A percentile compares a stretch with the other conserved stretches of the same genome.
phyloP scores from a whole-genome alignment of 2,113 vertebrate species.

The Emydura subglobosa region DNA sequence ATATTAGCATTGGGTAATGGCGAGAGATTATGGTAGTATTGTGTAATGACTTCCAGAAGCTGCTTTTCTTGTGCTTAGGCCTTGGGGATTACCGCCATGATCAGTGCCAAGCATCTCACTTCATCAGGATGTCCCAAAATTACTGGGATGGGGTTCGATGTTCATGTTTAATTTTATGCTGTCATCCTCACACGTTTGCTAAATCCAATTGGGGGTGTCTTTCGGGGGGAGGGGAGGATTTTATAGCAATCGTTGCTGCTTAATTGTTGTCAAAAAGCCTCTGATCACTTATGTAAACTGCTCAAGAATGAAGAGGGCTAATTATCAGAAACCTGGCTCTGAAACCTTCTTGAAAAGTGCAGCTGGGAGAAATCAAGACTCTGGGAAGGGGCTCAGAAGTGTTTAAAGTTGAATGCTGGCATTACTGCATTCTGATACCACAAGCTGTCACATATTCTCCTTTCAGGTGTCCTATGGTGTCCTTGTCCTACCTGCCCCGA shows the following conservation, averaged over 20 bases:
- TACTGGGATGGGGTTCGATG: background rate
- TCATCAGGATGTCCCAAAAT: background rate
- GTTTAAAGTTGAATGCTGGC: rapidly evolving
- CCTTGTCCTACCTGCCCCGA: slow-evolving; percentile 90
- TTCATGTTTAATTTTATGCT: background rate
- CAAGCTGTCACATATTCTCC: background rate
- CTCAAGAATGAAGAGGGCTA: background rate
- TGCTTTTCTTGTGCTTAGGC: background rate
- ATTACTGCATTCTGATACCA: background rate
- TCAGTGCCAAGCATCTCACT: background rate
- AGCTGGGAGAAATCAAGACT: background rate
- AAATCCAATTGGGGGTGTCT: background rate
- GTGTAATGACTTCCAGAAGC: background rate
- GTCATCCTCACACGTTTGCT: background rate
- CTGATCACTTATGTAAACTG: background rate
- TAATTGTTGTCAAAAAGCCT: background rate
- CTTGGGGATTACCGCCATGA: background rate
- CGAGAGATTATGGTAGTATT: background rate
- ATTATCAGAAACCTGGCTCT: background rate
- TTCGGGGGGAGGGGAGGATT: background rate
- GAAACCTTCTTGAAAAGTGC: background rate
- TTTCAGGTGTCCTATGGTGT: slow-evolving; percentile 91
- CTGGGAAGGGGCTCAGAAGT: background rate
- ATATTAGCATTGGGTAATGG: background rate
- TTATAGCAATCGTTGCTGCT: background rate